Evolutionary conservation across 2,113 vertebrate genomes (phyloP).

Genomic region (Apeltes quadracus): DNA sequence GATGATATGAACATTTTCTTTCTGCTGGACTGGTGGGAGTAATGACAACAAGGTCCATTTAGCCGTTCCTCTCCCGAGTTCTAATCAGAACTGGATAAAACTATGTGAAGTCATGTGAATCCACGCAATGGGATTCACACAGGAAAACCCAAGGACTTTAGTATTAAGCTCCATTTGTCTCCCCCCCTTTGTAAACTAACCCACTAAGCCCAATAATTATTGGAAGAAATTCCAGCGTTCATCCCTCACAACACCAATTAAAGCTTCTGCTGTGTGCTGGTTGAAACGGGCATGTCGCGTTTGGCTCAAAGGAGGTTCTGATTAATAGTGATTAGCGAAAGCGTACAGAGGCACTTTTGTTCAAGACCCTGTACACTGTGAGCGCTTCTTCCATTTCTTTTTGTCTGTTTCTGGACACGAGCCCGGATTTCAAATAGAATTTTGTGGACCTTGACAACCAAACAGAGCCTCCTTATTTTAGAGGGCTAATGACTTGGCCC

Average conservation of each 20-base stretch:
- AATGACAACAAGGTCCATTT: constrained; percentile 24
- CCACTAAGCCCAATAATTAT: constrained; percentile 5
- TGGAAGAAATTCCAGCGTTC: constrained; percentile 6
- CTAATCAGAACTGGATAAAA: constrained; percentile 19
- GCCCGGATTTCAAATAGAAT: constrained; percentile 66
- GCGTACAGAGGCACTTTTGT: constrained; percentile 23
- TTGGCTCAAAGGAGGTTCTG: constrained; percentile 31
- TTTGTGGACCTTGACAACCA: constrained; percentile 71
- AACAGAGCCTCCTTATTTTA: constrained; percentile 75
- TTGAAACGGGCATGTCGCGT: constrained; percentile 43
- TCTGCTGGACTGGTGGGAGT: not conserved
- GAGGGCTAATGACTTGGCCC: constrained; percentile 70
- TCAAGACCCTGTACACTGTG: constrained; percentile 29
- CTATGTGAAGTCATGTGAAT: constrained; percentile 27
- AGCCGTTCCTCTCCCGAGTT: not conserved
- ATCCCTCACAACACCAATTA: constrained; percentile 18
- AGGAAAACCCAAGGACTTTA: constrained; percentile 5
- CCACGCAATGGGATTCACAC: not conserved
- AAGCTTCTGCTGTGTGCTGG: not conserved
- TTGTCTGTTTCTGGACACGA: constrained; percentile 48
- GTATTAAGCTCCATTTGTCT: constrained; percentile 12
- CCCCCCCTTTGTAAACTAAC: constrained; percentile 1
- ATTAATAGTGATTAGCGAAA: constrained; percentile 50
- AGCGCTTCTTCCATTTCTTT: constrained; percentile 25
- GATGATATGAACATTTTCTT: not conserved